Conservation (phyloP, 2,113 vertebrate genomes). For the Varanus salvator region DNA sequence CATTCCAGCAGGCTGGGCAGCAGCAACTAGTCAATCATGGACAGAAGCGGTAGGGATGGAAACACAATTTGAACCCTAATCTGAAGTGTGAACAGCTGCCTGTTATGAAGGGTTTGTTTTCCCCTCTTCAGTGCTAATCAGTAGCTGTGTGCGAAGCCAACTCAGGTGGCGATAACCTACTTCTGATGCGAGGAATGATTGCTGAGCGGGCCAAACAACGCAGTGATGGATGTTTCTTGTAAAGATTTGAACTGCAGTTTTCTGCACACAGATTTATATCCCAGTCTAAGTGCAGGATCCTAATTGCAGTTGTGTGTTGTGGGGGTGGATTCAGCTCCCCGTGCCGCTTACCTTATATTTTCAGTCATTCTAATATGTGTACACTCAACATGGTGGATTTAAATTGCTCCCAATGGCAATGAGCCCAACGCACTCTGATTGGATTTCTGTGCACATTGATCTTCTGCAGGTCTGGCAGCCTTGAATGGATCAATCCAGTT, state of each 20-base stretch:
- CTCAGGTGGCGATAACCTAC: conserved; percentile 24
- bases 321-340: background rate
- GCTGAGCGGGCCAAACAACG: conserved; percentile 3
- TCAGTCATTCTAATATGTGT: background rate
- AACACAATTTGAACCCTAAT: background rate
- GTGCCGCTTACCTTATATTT: background rate
- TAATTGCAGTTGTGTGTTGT: background rate
- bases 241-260: background rate
- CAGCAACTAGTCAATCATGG: background rate
- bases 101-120: conserved; percentile 10
- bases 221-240: conserved; percentile 16
- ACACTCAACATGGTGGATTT: background rate
- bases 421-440: background rate
- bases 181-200: conserved; percentile 29
- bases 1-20: background rate
- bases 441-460: no score
- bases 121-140: conserved; percentile 33
- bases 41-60: background rate
- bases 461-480: no score
- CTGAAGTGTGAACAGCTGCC: conserved; percentile 12
- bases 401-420: background rate
- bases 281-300: no score
- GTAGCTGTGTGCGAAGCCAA: conserved; percentile 18
- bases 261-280: background rate
- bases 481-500: no score